These are phyloP conservation scores for Thalassoma bifasciatum DNA, from an alignment of 2,113 vertebrate species.

Conservation along the genomic window DNA sequence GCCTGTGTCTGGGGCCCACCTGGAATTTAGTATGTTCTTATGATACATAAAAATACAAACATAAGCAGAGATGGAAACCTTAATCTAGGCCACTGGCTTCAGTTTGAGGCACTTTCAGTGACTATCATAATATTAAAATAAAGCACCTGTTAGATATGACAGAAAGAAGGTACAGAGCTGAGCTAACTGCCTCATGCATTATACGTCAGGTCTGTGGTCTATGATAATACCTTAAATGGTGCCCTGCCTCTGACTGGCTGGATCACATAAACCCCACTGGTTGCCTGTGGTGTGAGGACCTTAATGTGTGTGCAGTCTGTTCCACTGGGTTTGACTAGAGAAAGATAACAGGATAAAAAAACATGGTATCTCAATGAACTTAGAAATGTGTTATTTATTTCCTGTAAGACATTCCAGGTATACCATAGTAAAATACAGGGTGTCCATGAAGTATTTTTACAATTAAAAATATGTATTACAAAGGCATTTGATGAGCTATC, in stretches of 20 bases:
- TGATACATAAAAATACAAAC: too few relatives aligned
- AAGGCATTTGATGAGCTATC: too few relatives aligned
- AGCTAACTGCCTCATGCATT: background rate
- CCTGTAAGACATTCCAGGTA: background rate
- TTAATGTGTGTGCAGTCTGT: conserved; percentile 75
- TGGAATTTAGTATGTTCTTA: too few relatives aligned
- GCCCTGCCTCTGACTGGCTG: conserved; percentile 31
- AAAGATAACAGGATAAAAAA: background rate
- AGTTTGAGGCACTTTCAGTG: too few relatives aligned
- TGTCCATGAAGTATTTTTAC: too few relatives aligned
- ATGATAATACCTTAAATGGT: conserved; percentile 62
- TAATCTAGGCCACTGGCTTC: too few relatives aligned
- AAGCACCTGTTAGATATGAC: too few relatives aligned
- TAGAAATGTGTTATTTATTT: background rate
- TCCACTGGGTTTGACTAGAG: conserved; percentile 18
- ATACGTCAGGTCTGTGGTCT: background rate
- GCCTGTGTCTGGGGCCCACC: too few relatives aligned
- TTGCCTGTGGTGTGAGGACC: conserved; percentile 20
- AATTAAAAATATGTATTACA: too few relatives aligned
- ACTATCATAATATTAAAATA: too few relatives aligned
- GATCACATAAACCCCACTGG: conserved; percentile 71
- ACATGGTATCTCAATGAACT: background rate
- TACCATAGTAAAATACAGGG: background rate
- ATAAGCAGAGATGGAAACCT: too few relatives aligned
- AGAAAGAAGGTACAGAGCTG: too few relatives aligned